These are phyloP conservation scores for Cheilosia urbana DNA, from an alignment of 2,888 invertebrate genomes.

Conservation along the genomic window DNA sequence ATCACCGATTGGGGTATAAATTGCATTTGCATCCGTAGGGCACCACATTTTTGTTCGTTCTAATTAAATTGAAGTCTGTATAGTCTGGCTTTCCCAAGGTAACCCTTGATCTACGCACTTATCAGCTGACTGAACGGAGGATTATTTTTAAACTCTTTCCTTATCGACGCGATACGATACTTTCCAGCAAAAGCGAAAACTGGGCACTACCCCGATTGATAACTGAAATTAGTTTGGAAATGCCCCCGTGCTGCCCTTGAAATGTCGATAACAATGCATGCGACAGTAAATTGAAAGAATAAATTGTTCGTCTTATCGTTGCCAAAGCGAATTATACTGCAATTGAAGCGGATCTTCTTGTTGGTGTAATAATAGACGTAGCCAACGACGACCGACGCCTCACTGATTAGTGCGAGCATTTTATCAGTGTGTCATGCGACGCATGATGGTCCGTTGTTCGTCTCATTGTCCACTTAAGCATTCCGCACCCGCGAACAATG, in stretches of 20 bases:
- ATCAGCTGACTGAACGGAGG: background rate
- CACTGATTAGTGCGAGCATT: constrained; percentile 36
- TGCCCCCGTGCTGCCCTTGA: constrained; percentile 10
- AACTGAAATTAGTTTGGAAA: background rate
- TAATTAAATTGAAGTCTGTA: too few relatives aligned
- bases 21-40: constrained; percentile 21
- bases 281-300: constrained; percentile 26
- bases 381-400: constrained; percentile 19
- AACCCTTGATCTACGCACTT: background rate
- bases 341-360: constrained; percentile 38
- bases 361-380: constrained; percentile 8
- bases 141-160: constrained; percentile 5
- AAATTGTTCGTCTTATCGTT: constrained; percentile 30
- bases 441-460: constrained; percentile 3
- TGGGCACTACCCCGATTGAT: constrained; percentile 21
- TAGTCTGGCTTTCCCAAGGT: background rate
- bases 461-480: constrained; percentile 45
- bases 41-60: too few relatives aligned
- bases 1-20: constrained; percentile 10
- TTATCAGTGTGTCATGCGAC: constrained; percentile 52
- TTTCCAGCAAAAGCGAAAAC: too few relatives aligned
- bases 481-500: constrained; percentile 44
- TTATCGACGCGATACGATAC: background rate
- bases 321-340: constrained; percentile 31
- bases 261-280: constrained; percentile 15